Conservation (phyloP, 2,888 invertebrate species). For the Nephrotoma appendiculata region DNA sequence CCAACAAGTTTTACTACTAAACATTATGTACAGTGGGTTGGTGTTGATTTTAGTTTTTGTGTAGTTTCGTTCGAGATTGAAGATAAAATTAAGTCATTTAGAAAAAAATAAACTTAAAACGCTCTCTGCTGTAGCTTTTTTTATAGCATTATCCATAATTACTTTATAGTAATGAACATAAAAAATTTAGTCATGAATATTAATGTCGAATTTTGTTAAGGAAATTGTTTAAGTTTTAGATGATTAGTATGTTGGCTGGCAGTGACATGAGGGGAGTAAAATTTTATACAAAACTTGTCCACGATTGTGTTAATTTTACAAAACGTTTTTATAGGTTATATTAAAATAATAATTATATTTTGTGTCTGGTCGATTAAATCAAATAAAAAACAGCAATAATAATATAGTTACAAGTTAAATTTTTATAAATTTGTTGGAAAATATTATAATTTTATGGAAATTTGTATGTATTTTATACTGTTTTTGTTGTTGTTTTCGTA, state of each 20-base stretch:
- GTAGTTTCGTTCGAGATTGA: not conserved
- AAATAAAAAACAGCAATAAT: not conserved
- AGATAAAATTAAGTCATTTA: not conserved
- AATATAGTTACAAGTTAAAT: not conserved
- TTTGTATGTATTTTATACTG: not conserved
- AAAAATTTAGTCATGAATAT: not conserved
- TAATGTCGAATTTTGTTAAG: not conserved
- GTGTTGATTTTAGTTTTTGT: not conserved
- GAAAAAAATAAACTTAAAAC: not conserved
- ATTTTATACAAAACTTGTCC: not conserved
- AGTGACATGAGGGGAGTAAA: not conserved
- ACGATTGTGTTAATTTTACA: not conserved
- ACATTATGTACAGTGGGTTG: not conserved
- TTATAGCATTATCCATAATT: not conserved
- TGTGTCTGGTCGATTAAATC: not conserved
- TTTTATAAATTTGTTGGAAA: not conserved
- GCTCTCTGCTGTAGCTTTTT: not conserved
- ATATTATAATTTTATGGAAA: not conserved
- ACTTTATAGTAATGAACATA: not conserved
- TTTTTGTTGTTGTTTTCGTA: not conserved
- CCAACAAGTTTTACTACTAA: not conserved
- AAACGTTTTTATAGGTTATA: no score
- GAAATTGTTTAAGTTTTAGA: not conserved
- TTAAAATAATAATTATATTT: not conserved
- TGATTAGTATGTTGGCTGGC: not conserved